A percentile compares a stretch with the other conserved stretches of the same genome.
These are phyloP conservation scores for Spodoptera frugiperda DNA, from an alignment of 1,140 invertebrate genomes.

Conservation along the genomic window DNA sequence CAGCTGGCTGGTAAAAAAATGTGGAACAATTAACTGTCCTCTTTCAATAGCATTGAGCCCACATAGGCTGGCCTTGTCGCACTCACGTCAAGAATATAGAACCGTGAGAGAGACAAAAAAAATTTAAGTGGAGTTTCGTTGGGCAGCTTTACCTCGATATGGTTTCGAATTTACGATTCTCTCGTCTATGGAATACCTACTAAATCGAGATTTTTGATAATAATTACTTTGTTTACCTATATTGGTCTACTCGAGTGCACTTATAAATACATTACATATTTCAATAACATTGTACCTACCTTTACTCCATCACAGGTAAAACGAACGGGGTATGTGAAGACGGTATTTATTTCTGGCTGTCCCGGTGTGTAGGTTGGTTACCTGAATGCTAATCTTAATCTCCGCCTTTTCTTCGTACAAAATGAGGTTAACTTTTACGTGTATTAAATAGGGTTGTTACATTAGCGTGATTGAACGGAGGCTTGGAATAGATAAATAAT, in stretches of 20 bases:
- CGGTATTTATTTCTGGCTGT: too few species aligned
- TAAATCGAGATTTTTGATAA: background rate
- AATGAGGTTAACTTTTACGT: conserved; percentile 22
- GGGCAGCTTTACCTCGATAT: conserved; percentile 7
- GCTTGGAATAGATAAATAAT: too few species aligned
- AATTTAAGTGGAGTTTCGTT: conserved; percentile 53
- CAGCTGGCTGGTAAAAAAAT: conserved; percentile 83
- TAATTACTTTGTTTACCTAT: too few species aligned
- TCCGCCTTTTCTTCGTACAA: conserved; percentile 22
- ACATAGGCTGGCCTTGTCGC: conserved; percentile 65
- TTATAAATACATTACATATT: too few species aligned
- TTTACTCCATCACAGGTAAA: too few species aligned
- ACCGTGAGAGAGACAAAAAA: conserved; percentile 63
- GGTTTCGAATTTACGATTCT: conserved; percentile 12
- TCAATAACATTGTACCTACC: too few species aligned
- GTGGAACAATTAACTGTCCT: conserved; percentile 80
- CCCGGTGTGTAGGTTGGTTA: conserved; percentile 1
- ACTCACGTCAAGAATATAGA: conserved; percentile 50
- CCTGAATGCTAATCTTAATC: conserved; percentile 14
- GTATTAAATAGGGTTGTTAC: conserved; percentile 17
- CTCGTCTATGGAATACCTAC: background rate
- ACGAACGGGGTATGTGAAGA: too few species aligned
- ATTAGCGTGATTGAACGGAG: too few species aligned
- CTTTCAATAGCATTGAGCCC: conserved; percentile 68
- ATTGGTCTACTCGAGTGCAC: too few species aligned